phyloP scores from a whole-genome alignment of 2,797 vertebrate genomes.

The Sebastolobus altivelis region DNA sequence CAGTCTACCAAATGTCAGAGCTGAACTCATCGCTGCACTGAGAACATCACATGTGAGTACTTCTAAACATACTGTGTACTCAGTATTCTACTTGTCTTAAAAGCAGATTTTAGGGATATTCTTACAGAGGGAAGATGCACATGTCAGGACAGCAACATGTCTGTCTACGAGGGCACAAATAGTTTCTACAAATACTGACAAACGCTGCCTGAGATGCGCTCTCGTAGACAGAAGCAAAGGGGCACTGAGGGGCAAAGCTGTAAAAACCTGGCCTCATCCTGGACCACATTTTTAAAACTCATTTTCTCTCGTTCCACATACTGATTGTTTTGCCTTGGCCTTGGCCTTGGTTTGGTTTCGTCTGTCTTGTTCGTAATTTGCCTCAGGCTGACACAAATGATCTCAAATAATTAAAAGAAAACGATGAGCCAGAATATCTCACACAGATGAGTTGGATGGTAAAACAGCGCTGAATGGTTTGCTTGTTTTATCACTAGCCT shows the following conservation, averaged over 20 bases:
- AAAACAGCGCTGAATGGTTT: not conserved
- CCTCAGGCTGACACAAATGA: not conserved
- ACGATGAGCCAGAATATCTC: not conserved
- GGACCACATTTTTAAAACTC: constrained; percentile 7
- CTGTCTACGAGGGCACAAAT: not conserved
- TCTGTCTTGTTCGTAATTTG: constrained; percentile 16
- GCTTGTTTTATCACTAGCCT: constrained; percentile 11
- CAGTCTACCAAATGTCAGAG: constrained; percentile 71
- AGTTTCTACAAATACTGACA: constrained; percentile 1
- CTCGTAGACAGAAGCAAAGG: constrained; percentile 12
- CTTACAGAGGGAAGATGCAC: not conserved
- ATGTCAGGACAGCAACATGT: not conserved
- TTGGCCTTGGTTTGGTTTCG: not conserved
- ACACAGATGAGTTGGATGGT: not conserved
- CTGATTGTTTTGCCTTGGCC: constrained; percentile 3
- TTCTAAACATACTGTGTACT: constrained; percentile 1
- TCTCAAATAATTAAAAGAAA: not conserved
- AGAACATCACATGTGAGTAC: constrained; percentile 77
- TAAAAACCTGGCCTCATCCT: not conserved
- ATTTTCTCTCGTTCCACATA: not conserved
- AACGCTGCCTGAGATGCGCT: constrained; percentile 8
- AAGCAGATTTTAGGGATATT: constrained; percentile 9
- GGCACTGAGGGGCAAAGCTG: constrained; percentile 16
- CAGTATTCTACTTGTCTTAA: not conserved
- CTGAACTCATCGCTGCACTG: constrained; percentile 60